Percentiles rank a stretch among this genome's conserved stretches.
Conservation (phyloP, 2,888 invertebrate genomes). For the Beris morrisii region DNA sequence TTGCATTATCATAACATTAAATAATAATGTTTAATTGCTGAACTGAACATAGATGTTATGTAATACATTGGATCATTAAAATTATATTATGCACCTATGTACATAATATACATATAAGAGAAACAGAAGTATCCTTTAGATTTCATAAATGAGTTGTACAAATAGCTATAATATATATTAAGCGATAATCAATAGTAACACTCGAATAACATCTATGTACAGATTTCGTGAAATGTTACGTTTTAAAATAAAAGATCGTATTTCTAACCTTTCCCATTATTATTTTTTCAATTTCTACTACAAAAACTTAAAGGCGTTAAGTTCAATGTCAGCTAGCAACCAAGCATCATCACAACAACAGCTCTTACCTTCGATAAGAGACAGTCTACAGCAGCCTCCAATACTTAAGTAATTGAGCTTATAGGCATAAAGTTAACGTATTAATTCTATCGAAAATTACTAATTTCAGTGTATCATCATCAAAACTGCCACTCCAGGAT, state of each 20-base stretch:
- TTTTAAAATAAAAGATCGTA: neutral
- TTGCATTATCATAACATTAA: constrained; percentile 28
- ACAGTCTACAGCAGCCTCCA: constrained; percentile 64
- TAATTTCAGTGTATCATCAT: constrained; percentile 49
- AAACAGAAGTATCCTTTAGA: too few species aligned
- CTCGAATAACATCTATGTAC: neutral
- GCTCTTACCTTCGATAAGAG: constrained; percentile 68
- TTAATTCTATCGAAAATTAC: constrained; percentile 7
- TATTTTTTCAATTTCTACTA: constrained; percentile 34
- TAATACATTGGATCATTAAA: neutral
- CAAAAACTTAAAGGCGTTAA: constrained; percentile 49
- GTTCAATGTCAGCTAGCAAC: constrained; percentile 65
- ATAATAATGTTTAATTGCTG: neutral
- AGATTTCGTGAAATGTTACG: neutral
- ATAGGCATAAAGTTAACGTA: neutral
- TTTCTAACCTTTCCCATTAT: neutral
- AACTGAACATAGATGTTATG: constrained; percentile 8
- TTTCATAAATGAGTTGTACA: too few species aligned
- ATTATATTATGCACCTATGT: too few species aligned
- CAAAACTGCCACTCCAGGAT: constrained; percentile 51
- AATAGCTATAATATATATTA: too few species aligned
- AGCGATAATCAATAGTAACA: too few species aligned
- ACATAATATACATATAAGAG: too few species aligned
- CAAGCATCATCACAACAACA: constrained; percentile 62
- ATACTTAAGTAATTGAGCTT: constrained; percentile 58